Percentiles rank a stretch among this genome's conserved stretches.
Conservation (phyloP, 1,140 invertebrate genomes). For the Drosophila arawakana region DNA sequence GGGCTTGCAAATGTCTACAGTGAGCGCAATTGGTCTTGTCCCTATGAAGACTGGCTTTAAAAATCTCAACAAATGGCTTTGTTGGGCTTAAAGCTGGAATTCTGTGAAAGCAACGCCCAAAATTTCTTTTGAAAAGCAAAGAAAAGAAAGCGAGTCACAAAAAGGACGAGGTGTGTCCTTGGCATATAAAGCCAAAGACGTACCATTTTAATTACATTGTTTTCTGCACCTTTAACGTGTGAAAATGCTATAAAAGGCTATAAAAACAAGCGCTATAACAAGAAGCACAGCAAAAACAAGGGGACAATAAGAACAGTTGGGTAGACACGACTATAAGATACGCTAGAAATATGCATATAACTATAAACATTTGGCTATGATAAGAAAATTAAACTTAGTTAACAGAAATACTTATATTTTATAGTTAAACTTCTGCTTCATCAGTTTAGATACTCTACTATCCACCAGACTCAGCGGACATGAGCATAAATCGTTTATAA, state of each 20-base stretch:
- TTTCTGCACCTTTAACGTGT: slow-evolving; percentile 74
- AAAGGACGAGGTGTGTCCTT: slow-evolving; percentile 10
- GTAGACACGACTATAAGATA: slow-evolving; percentile 11
- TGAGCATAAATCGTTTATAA: no score
- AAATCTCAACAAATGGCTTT: background rate
- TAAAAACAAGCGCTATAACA: slow-evolving; percentile 31
- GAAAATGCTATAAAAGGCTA: slow-evolving; percentile 60
- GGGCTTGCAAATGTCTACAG: background rate
- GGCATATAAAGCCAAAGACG: slow-evolving; percentile 36
- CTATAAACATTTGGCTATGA: no score
- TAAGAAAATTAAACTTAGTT: no score
- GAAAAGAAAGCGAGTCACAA: background rate
- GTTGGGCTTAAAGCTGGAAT: background rate
- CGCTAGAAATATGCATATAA: background rate
- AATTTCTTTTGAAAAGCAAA: slow-evolving; percentile 11
- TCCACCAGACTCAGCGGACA: no score
- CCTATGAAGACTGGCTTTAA: background rate
- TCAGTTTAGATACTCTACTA: no score
- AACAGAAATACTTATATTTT: no score
- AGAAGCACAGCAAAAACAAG: slow-evolving; percentile 16
- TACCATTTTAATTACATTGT: slow-evolving; percentile 75
- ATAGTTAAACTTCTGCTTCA: no score
- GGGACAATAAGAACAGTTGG: background rate
- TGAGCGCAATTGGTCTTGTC: no score
- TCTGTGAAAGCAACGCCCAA: background rate